phyloP scores from a whole-genome alignment of 2,888 invertebrate species.

The Thumatha senex region DNA sequence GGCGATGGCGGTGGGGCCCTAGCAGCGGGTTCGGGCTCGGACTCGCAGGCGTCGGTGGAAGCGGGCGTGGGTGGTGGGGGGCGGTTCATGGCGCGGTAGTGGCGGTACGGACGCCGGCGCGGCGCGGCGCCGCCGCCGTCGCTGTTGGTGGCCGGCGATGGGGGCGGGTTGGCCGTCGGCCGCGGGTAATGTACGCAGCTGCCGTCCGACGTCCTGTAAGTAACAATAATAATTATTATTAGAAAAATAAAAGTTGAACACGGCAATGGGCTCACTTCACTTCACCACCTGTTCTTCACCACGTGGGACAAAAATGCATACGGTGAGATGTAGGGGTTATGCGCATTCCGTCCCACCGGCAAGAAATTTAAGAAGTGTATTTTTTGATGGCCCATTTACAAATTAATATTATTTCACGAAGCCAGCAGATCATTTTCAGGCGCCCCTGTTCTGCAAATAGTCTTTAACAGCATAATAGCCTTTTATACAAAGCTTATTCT shows the following conservation, averaged over 20 bases:
- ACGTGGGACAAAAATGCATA: no score
- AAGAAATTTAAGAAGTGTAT: no score
- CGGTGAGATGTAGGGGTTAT: no score
- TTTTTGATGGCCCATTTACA: no score
- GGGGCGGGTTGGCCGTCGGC: constrained; percentile 95
- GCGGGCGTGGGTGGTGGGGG: constrained; percentile 98
- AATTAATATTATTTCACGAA: no score
- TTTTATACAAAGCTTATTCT: no score
- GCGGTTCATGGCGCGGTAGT: constrained; percentile 91
- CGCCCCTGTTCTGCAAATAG: no score
- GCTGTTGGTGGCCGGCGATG: constrained; percentile 92
- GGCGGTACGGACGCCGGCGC: constrained; percentile 89
- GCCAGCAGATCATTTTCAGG: no score
- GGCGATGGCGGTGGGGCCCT: constrained; percentile 95
- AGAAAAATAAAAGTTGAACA: not conserved
- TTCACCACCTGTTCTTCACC: no score
- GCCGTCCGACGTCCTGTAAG: constrained; percentile 84
- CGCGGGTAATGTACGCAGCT: constrained; percentile 89
- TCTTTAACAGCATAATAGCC: no score
- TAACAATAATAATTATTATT: not conserved
- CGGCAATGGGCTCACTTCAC: no score
- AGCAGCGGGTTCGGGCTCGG: constrained; percentile 90
- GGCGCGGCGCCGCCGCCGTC: constrained; percentile 86
- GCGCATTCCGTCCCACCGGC: no score
- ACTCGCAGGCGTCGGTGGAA: constrained; percentile 96